These are phyloP conservation scores for Drosophila oshimai DNA, from an alignment of 1,140 invertebrate genomes.

Conservation along the genomic window DNA sequence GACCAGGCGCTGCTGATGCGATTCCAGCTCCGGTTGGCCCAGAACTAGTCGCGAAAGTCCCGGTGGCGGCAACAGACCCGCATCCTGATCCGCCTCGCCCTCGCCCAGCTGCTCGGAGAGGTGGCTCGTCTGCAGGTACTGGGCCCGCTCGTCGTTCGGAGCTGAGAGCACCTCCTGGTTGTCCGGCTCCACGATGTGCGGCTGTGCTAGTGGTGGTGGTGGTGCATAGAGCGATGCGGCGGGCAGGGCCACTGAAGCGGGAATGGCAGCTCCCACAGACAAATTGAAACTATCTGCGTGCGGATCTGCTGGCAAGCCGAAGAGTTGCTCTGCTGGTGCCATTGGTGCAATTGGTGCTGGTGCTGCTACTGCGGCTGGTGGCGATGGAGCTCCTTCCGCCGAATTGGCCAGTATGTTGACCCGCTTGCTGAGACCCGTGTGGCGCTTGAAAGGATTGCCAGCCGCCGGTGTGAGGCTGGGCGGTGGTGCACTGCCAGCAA, in stretches of 20 bases:
- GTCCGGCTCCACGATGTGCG: constrained; percentile 33
- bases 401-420: constrained; percentile 64
- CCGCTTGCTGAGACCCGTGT: constrained; percentile 78
- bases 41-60: constrained; percentile 86
- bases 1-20: constrained; percentile 72
- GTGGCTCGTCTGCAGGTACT: constrained; percentile 89
- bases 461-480: not conserved
- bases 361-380: constrained; percentile 2
- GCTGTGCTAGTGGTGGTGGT: not conserved
- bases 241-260: constrained; percentile 46
- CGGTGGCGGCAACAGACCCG: constrained; percentile 84
- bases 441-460: constrained; percentile 81
- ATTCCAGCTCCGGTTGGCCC: constrained; percentile 85
- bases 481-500: constrained; percentile 7
- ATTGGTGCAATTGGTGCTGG: not conserved
- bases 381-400: constrained; percentile 14
- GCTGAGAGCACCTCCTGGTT: constrained; percentile 70
- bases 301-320: constrained; percentile 4
- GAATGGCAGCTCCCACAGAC: too few relatives aligned
- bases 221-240: constrained; percentile 3
- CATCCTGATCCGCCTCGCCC: constrained; percentile 63
- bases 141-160: constrained; percentile 87
- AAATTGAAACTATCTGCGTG: constrained; percentile 12
- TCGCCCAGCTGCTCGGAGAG: constrained; percentile 84
- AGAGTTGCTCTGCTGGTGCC: constrained; percentile 20